A percentile compares a stretch with the other conserved stretches of the same genome.
Evolutionary conservation across 2,113 vertebrate genomes (phyloP).

Genomic region (Cyprinus carpio): DNA sequence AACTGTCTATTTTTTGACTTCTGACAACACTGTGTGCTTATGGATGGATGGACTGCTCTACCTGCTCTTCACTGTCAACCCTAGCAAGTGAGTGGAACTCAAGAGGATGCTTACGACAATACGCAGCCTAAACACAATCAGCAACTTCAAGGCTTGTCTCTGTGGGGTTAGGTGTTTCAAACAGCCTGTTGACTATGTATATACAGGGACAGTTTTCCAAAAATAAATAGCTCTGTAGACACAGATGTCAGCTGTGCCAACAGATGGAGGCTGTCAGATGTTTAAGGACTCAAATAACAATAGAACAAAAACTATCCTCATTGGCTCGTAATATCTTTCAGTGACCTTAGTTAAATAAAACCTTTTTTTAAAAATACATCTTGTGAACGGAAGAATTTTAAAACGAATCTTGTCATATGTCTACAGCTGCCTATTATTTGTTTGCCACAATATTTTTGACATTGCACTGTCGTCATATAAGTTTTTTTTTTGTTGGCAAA

Average conservation of each 20-base stretch:
- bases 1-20: slow-evolving; percentile 1
- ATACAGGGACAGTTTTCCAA: not conserved
- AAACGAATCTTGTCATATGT: no score
- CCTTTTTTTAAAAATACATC: no score
- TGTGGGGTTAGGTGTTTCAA: slow-evolving; percentile 15
- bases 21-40: not conserved
- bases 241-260: slow-evolving; percentile 7
- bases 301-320: not conserved
- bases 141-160: not conserved
- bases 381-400: no score
- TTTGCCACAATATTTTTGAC: no score
- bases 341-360: not conserved
- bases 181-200: slow-evolving; percentile 13
- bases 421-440: no score
- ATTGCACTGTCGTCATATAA: no score
- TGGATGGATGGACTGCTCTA: slow-evolving; percentile 40
- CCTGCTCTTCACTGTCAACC: slow-evolving; percentile 20
- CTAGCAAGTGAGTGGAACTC: slow-evolving; percentile 70
- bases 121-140: slow-evolving; percentile 2
- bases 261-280: not conserved
- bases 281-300: slow-evolving; percentile 8
- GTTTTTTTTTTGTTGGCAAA: no score
- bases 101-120: not conserved
- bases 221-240: not conserved
- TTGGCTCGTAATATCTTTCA: not conserved